phyloP scores from a whole-genome alignment of 2,888 invertebrate genomes.

The Pollenia griseotomentosa region DNA sequence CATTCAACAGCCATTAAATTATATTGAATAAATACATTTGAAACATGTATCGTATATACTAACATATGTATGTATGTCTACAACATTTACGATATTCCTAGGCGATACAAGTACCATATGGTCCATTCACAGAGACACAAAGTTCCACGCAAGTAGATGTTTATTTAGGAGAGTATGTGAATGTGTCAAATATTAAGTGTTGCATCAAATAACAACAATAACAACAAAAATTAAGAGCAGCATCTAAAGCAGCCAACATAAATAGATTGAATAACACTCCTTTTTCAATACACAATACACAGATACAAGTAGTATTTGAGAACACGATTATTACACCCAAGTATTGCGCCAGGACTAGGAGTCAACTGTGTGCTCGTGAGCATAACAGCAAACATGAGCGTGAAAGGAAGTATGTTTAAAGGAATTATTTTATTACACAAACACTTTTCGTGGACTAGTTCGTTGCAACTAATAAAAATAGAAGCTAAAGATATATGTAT shows the following conservation, averaged over 20 bases:
- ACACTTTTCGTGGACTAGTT: too few relatives aligned
- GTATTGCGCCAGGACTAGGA: conserved; percentile 50
- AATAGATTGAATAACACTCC: conserved; percentile 6
- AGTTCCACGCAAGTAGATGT: conserved; percentile 9
- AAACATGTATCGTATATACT: conserved; percentile 45
- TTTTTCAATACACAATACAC: conserved; percentile 31
- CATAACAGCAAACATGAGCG: conserved; percentile 19
- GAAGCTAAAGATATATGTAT: too few relatives aligned
- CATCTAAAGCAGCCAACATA: conserved; percentile 15
- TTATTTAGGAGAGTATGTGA: conserved; percentile 23
- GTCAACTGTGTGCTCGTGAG: conserved; percentile 21
- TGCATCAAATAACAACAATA: conserved; percentile 57
- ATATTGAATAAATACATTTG: conserved; percentile 61
- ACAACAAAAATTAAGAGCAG: conserved; percentile 9
- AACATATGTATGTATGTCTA: not conserved
- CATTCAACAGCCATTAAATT: conserved; percentile 58
- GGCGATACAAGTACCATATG: conserved; percentile 61
- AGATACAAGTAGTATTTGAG: conserved; percentile 44
- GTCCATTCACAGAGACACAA: conserved; percentile 43
- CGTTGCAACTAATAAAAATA: not conserved
- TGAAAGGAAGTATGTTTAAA: not conserved
- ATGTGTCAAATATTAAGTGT: conserved; percentile 68
- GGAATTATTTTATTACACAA: conserved; percentile 13
- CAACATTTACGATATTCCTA: conserved; percentile 14
- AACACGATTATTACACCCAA: conserved; percentile 51